Conservation (phyloP, 2,797 vertebrate genomes). For the Crocodylus rhombifer region DNA sequence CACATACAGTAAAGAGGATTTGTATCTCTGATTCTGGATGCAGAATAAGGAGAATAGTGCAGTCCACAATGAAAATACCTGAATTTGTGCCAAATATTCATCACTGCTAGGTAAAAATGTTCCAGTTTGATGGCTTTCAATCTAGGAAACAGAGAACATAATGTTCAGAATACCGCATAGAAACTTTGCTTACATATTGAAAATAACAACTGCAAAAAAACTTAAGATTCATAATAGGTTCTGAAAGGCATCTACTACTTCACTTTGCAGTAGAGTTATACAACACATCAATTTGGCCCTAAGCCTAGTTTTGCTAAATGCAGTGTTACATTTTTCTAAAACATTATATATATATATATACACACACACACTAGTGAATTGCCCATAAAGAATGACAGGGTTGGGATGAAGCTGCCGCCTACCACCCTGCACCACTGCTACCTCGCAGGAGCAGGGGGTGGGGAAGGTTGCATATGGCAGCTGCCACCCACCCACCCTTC, state of each 20-base stretch:
- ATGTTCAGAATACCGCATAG: not conserved
- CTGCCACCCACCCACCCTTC: too few relatives aligned
- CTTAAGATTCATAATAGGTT: not conserved
- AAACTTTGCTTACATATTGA: not conserved
- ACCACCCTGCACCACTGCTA: too few relatives aligned
- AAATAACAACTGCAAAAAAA: not conserved
- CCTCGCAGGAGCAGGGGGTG: too few relatives aligned
- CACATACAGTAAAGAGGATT: not conserved
- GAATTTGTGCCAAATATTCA: not conserved
- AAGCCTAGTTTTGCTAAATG: not conserved
- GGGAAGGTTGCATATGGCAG: too few relatives aligned
- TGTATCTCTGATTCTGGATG: not conserved
- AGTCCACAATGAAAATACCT: not conserved
- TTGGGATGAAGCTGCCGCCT: too few relatives aligned
- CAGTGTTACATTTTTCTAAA: not conserved
- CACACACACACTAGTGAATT: too few relatives aligned
- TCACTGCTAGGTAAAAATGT: not conserved
- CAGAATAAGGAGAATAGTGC: not conserved
- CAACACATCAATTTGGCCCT: fast-evolving
- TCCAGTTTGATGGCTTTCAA: not conserved
- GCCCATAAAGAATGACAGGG: too few relatives aligned
- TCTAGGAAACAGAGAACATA: not conserved
- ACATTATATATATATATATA: not conserved
- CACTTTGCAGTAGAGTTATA: not conserved
- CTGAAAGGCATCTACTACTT: not conserved